phyloP scores from a whole-genome alignment of 1,140 invertebrate species.

The Varroa destructor region DNA sequence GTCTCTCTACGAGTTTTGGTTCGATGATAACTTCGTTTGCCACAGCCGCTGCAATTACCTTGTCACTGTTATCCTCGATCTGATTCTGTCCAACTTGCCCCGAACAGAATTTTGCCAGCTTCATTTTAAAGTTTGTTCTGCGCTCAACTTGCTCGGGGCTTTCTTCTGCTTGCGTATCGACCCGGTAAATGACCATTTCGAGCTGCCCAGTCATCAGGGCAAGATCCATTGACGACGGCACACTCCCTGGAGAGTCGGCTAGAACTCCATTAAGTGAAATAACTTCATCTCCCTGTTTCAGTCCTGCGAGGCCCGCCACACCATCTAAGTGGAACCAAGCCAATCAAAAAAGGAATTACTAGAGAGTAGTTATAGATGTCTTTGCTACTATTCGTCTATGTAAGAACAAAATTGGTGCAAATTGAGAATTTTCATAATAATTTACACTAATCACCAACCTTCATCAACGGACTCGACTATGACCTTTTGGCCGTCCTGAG shows the following conservation, averaged over 20 bases:
- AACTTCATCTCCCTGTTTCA: slow-evolving; percentile 8
- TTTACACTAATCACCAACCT: not conserved
- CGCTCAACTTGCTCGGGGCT: slow-evolving; percentile 5
- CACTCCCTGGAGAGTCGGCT: slow-evolving; percentile 18
- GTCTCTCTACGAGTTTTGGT: slow-evolving; percentile 23
- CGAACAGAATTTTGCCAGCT: not conserved
- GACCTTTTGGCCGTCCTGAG: slow-evolving; percentile 27
- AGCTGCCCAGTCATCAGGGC: slow-evolving; percentile 25
- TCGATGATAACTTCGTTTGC: slow-evolving; percentile 18
- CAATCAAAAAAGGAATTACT: too few species aligned
- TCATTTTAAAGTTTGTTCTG: not conserved
- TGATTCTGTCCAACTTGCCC: not conserved
- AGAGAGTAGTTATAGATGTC: too few species aligned
- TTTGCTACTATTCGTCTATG: too few species aligned
- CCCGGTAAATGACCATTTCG: slow-evolving; percentile 17
- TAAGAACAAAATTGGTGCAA: not conserved
- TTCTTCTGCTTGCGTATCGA: not conserved
- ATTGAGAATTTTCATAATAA: not conserved
- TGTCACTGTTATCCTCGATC: not conserved
- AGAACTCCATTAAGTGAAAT: slow-evolving; percentile 20
- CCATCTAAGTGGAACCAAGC: not conserved
- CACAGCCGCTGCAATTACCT: not conserved
- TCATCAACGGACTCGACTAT: slow-evolving; percentile 23
- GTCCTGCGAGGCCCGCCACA: slow-evolving; percentile 16
- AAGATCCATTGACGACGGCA: slow-evolving; percentile 13